phyloP scores from a whole-genome alignment of 2,888 invertebrate species.

The Charanyca ferruginea region DNA sequence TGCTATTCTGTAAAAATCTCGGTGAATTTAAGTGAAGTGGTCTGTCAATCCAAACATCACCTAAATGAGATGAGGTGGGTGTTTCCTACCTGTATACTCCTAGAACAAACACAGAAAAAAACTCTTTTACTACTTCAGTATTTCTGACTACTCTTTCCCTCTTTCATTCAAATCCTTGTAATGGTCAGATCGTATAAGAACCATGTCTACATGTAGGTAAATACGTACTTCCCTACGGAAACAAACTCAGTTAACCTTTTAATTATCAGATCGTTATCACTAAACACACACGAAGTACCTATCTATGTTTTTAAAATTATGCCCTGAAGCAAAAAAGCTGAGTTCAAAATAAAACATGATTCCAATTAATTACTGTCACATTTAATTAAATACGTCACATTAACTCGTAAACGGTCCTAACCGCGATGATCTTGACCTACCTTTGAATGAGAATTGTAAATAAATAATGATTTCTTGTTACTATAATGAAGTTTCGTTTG shows the following conservation, averaged over 20 bases:
- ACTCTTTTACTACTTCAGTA: too few species aligned
- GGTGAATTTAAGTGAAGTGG: too few species aligned
- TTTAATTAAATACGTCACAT: constrained; percentile 29
- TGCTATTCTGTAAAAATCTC: too few species aligned
- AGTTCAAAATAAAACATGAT: constrained; percentile 25
- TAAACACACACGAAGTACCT: not conserved
- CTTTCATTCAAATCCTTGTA: too few species aligned
- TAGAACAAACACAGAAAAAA: too few species aligned
- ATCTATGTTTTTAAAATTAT: not conserved
- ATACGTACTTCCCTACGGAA: constrained; percentile 7
- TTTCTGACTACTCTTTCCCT: too few species aligned
- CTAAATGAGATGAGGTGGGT: too few species aligned
- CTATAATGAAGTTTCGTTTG: not conserved
- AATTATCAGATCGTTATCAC: constrained; percentile 12
- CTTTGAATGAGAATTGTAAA: constrained; percentile 12
- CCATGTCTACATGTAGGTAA: not conserved
- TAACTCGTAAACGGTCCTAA: constrained; percentile 20
- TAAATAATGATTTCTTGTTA: constrained; percentile 4
- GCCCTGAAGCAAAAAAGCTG: constrained; percentile 18
- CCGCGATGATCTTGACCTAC: constrained; percentile 37
- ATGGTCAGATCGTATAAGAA: too few species aligned
- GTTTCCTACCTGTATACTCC: too few species aligned
- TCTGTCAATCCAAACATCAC: too few species aligned
- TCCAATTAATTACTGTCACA: constrained; percentile 41
- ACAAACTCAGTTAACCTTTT: constrained; percentile 6